phyloP scores from a whole-genome alignment of 2,113 vertebrate species.

The Nasalis larvatus region DNA sequence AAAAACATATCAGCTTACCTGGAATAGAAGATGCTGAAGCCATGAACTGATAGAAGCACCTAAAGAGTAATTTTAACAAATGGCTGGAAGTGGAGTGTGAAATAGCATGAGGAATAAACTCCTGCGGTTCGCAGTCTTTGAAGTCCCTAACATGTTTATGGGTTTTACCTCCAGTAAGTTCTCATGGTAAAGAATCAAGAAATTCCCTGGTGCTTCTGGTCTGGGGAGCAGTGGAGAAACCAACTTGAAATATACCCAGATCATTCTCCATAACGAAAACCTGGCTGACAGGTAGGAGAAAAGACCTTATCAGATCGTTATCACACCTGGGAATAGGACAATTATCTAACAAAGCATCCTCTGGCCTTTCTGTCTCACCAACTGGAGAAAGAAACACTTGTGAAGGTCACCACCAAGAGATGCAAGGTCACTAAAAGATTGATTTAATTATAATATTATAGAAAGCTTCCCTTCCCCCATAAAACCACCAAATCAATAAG shows the following conservation, averaged over 20 bases:
- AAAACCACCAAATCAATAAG: neutral
- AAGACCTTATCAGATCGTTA: neutral
- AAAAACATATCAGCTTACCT: neutral
- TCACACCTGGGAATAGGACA: accelerated
- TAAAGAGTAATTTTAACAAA: neutral
- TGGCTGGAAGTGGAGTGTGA: neutral
- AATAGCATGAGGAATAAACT: neutral
- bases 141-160: neutral
- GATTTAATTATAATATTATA: neutral
- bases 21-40: neutral
- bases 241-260: neutral
- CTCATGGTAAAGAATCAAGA: neutral
- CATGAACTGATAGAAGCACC: neutral
- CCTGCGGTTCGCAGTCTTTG: no score
- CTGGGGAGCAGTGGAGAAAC: neutral
- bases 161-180: neutral
- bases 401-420: neutral
- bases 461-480: accelerated
- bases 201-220: neutral
- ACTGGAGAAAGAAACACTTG: neutral
- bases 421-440: neutral
- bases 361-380: neutral
- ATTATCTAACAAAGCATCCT: neutral
- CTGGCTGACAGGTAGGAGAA: neutral
- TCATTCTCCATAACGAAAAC: neutral